A percentile compares a stretch with the other conserved stretches of the same genome.
Evolutionary conservation across 1,140 invertebrate species (phyloP).

Genomic region (Yoshiicerus persimilis): DNA sequence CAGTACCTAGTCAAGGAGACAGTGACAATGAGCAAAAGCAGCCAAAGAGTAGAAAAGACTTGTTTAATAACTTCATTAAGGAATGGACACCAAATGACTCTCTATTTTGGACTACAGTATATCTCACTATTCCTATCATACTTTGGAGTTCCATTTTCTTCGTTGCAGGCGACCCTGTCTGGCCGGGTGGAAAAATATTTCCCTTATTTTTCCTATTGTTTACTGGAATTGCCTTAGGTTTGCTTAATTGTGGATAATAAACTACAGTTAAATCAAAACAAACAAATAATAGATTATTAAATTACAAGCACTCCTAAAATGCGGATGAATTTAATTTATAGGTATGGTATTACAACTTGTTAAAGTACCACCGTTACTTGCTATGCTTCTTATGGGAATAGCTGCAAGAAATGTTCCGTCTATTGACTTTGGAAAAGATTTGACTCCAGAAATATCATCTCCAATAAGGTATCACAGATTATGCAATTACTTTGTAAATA

Average conservation of each 20-base stretch:
- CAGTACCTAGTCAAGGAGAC: not conserved
- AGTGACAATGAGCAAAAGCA: not conserved
- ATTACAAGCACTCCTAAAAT: no score
- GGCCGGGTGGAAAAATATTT: conserved; percentile 24
- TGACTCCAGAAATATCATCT: conserved; percentile 29
- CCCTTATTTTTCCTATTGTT: conserved; percentile 11
- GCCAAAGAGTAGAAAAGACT: not conserved
- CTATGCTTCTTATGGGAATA: conserved; percentile 42
- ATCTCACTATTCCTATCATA: not conserved
- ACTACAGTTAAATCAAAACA: not conserved
- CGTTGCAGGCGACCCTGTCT: not conserved
- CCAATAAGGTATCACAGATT: conserved; percentile 59
- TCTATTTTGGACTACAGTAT: not conserved
- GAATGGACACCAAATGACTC: not conserved
- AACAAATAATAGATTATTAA: no score
- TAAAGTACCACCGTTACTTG: conserved; percentile 41
- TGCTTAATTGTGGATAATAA: not conserved
- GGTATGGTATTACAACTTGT: conserved; percentile 23
- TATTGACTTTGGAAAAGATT: conserved; percentile 35
- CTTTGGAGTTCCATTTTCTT: conserved; percentile 4
- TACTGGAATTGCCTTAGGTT: conserved; percentile 18
- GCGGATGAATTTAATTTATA: not conserved
- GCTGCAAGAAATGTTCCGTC: conserved; percentile 38
- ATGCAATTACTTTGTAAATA: no score
- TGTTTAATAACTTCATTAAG: not conserved